Percentiles rank a stretch among this genome's conserved stretches.
Evolutionary conservation across 23 tunicate species (phyloP).

Genomic region (Halocynthia aurantium): DNA sequence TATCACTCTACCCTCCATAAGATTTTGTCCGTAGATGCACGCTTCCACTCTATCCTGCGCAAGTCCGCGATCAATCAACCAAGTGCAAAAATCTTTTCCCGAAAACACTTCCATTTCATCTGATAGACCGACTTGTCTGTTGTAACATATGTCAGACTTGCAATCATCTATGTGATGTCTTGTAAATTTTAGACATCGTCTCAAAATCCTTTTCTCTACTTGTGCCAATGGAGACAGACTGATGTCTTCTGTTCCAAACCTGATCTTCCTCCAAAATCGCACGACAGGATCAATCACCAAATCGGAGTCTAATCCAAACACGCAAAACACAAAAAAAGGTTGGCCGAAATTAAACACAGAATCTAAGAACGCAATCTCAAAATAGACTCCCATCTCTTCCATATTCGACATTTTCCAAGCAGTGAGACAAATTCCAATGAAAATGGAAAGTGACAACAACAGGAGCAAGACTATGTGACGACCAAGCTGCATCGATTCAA

Average conservation of each 20-base stretch:
- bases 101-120: slow-evolving; percentile 32
- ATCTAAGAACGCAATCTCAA: slow-evolving; percentile 81
- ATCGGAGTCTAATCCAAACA: slow-evolving; percentile 86
- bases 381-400: slow-evolving; percentile 40
- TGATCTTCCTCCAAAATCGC: slow-evolving; percentile 34
- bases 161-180: slow-evolving; percentile 69
- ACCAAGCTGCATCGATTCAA: slow-evolving; percentile 9
- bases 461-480: slow-evolving; percentile 59
- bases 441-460: slow-evolving; percentile 36
- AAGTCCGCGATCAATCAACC: slow-evolving; percentile 67
- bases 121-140: slow-evolving; percentile 5
- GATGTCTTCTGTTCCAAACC: slow-evolving; percentile 9
- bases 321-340: slow-evolving; percentile 62
- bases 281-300: slow-evolving; percentile 73
- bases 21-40: slow-evolving; percentile 43
- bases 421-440: slow-evolving; percentile 33
- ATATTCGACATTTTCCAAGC: slow-evolving; percentile 29
- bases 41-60: slow-evolving; percentile 64
- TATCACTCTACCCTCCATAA: slow-evolving; percentile 63
- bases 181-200: slow-evolving; percentile 46
- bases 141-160: slow-evolving; percentile 28
- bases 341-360: slow-evolving; percentile 80
- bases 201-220: slow-evolving; percentile 34
- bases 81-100: slow-evolving; percentile 53
- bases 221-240: slow-evolving; percentile 31